Conservation (phyloP, 2,113 vertebrate species). For the Synodontis membranacea region DNA sequence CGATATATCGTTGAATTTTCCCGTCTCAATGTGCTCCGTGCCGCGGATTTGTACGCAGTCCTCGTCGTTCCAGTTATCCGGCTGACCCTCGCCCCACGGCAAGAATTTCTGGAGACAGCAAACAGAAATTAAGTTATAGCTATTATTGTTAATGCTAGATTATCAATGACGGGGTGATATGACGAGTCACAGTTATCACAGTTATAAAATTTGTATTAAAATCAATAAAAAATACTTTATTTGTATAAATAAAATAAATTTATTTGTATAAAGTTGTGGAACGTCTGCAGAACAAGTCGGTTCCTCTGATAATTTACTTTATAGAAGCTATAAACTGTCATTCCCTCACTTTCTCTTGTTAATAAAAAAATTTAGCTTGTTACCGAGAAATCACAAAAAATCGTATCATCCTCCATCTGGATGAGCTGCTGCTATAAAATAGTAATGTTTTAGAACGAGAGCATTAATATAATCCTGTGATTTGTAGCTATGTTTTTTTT, state of each 20-base stretch:
- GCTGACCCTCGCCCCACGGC: constrained; percentile 65
- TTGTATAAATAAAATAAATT: too few species aligned
- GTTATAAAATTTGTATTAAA: too few species aligned
- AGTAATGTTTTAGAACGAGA: background rate
- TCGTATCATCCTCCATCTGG: too few species aligned
- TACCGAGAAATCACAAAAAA: too few species aligned
- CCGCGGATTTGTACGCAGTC: constrained; percentile 70
- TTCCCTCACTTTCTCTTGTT: background rate
- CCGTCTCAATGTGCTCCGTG: constrained; percentile 40
- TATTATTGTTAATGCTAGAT: background rate
- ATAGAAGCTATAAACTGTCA: background rate
- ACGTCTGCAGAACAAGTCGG: too few species aligned
- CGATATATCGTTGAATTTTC: constrained; percentile 67
- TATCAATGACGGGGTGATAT: background rate
- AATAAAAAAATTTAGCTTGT: background rate
- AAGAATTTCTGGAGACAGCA: constrained; percentile 61
- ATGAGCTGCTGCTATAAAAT: background rate
- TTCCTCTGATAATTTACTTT: background rate
- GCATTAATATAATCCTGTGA: background rate
- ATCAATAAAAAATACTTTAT: too few species aligned
- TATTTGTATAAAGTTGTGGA: too few species aligned
- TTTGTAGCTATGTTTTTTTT: background rate
- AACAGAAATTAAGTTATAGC: background rate
- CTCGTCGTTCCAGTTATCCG: constrained; percentile 73
- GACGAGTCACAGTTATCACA: background rate